phyloP scores from a whole-genome alignment of 2,113 vertebrate species.

The Geothlypis trichas region DNA sequence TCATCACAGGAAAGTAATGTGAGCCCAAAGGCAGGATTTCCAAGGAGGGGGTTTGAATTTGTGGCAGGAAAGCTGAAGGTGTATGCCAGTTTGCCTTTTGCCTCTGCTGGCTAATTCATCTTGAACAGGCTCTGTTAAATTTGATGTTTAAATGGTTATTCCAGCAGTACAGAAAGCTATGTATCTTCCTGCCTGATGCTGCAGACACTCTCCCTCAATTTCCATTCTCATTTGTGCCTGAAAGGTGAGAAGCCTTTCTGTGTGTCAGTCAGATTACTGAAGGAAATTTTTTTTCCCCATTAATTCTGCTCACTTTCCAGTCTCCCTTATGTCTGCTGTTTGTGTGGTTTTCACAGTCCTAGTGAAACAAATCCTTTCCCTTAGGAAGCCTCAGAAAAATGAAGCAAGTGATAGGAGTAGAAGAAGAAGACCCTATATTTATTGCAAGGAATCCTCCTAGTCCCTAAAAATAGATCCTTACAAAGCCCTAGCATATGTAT shows the following conservation, averaged over 20 bases:
- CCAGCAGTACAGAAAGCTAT: neutral
- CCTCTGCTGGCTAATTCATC: constrained; percentile 22
- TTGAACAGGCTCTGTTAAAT: constrained; percentile 5
- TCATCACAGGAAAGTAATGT: neutral
- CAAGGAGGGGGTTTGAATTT: neutral
- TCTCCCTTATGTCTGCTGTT: neutral
- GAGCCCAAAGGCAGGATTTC: neutral
- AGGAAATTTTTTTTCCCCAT: neutral
- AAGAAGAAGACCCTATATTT: constrained; percentile 1
- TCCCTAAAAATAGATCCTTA: constrained; percentile 53
- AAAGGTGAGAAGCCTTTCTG: neutral
- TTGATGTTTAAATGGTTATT: constrained; percentile 38
- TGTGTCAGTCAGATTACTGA: neutral
- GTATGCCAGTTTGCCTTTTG: neutral
- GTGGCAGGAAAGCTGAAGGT: neutral
- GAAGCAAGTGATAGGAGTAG: neutral
- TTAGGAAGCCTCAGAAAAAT: constrained; percentile 31
- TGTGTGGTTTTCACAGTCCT: neutral
- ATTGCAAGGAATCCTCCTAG: constrained; percentile 28
- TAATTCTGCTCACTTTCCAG: neutral
- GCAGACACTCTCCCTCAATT: neutral
- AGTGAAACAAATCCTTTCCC: constrained; percentile 12
- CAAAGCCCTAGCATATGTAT: constrained; percentile 22
- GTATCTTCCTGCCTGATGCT: constrained; percentile 10
- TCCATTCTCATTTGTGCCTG: neutral